Evolutionary conservation across 1,140 invertebrate species (phyloP).

Genomic region (Ostrea denselamellosa): DNA sequence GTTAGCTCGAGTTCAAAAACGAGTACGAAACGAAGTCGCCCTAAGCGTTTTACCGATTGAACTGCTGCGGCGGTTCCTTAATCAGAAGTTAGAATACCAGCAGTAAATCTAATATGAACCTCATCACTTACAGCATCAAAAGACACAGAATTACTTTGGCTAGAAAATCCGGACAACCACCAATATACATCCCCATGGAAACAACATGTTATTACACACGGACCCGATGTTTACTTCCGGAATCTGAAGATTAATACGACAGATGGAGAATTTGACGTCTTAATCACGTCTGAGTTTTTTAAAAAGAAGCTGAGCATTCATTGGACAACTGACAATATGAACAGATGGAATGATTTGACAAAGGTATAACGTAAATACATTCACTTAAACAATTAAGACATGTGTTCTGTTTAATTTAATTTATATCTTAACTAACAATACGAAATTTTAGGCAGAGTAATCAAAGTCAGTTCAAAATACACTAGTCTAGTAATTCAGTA

Average conservation of each 20-base stretch:
- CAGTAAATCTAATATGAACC: too few species aligned
- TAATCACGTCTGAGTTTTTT: constrained; percentile 76
- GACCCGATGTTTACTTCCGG: constrained; percentile 76
- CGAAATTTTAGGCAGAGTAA: too few species aligned
- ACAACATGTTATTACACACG: constrained; percentile 72
- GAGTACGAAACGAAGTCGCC: too few species aligned
- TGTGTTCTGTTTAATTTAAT: too few species aligned
- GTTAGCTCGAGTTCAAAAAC: too few species aligned
- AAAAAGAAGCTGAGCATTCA: constrained; percentile 72
- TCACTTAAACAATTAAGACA: too few species aligned
- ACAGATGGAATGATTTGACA: constrained; percentile 71
- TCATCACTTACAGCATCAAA: constrained; percentile 37
- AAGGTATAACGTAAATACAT: constrained; percentile 58
- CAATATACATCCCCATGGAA: constrained; percentile 67
- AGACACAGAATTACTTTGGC: constrained; percentile 74
- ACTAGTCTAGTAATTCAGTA: too few species aligned
- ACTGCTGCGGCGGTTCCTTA: too few species aligned
- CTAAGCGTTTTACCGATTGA: too few species aligned
- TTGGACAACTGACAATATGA: constrained; percentile 72
- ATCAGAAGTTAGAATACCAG: too few species aligned
- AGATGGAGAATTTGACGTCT: constrained; percentile 69
- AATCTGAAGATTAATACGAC: constrained; percentile 67
- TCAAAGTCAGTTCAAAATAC: too few species aligned
- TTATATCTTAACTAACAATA: too few species aligned
- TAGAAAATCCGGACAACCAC: constrained; percentile 73